These are phyloP conservation scores for Apeira syringaria DNA, from an alignment of 2,888 invertebrate species.

Conservation along the genomic window DNA sequence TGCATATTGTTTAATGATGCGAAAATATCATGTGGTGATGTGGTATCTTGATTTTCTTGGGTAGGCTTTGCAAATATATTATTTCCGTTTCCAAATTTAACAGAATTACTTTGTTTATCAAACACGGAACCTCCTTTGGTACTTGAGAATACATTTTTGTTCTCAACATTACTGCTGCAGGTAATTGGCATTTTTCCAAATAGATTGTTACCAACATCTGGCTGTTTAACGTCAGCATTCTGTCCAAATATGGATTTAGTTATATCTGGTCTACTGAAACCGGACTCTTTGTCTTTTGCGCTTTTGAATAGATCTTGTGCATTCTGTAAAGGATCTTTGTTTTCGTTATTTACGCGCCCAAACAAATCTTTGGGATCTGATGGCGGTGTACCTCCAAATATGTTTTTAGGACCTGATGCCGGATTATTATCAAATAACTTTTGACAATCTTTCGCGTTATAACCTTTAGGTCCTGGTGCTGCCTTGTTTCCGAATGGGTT, in stretches of 20 bases:
- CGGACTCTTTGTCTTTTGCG: conserved; percentile 26
- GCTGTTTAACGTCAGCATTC: conserved; percentile 26
- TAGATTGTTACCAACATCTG: conserved; percentile 24
- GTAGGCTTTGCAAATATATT: conserved; percentile 55
- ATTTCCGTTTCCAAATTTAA: conserved; percentile 37
- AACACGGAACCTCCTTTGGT: conserved; percentile 38
- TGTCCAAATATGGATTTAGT: conserved; percentile 34
- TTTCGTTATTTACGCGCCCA: conserved; percentile 30
- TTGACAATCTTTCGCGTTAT: conserved; percentile 1
- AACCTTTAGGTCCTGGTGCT: not conserved
- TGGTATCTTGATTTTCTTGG: conserved; percentile 34
- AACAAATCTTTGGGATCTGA: conserved; percentile 22
- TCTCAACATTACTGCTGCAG: conserved; percentile 15
- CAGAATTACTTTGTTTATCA: conserved; percentile 39
- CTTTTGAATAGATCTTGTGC: conserved; percentile 36
- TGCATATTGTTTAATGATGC: conserved; percentile 46
- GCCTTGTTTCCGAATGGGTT: conserved; percentile 3
- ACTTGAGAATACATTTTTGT: conserved; percentile 30
- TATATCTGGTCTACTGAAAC: conserved; percentile 33
- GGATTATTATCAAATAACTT: conserved; percentile 21
- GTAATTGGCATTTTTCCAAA: conserved; percentile 26
- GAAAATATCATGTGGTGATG: conserved; percentile 52
- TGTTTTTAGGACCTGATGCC: not conserved
- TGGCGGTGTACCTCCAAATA: conserved; percentile 5
- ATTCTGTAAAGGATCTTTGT: conserved; percentile 35